Evolutionary conservation across 2,113 vertebrate genomes (phyloP).

Genomic region (Hyperoodon ampullatus): DNA sequence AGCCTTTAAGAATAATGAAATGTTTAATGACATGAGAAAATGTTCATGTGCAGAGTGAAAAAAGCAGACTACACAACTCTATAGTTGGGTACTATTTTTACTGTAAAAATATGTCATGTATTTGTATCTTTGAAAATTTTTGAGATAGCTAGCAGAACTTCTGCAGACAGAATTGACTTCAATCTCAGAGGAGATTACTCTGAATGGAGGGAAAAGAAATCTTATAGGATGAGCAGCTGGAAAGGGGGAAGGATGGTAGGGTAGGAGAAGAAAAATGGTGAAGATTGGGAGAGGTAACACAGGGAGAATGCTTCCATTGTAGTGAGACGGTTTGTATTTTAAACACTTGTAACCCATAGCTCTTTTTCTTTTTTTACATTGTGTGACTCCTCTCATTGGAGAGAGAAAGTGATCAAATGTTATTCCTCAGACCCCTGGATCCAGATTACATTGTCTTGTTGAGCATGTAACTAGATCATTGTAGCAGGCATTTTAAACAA

Average conservation of each 20-base stretch:
- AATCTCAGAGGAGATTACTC: background rate
- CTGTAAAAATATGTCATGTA: background rate
- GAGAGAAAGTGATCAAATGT: background rate
- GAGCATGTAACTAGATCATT: conserved; percentile 60
- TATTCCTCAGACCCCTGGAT: conserved; percentile 31
- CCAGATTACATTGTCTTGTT: conserved; percentile 40
- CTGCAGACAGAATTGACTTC: background rate
- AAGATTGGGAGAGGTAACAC: background rate
- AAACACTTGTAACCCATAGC: background rate
- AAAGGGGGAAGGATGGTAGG: background rate
- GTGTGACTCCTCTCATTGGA: background rate
- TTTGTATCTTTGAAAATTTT: conserved; percentile 1
- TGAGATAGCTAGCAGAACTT: background rate
- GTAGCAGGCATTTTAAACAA: conserved; percentile 60
- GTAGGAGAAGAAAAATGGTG: conserved; percentile 12
- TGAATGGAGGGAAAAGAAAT: background rate
- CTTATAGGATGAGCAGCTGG: background rate
- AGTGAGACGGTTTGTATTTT: conserved; percentile 45
- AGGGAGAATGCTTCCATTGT: background rate
- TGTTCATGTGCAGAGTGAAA: background rate
- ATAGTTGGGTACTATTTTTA: background rate
- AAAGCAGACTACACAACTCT: background rate
- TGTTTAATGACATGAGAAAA: background rate
- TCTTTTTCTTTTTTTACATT: conserved; percentile 12
- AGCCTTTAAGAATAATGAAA: conserved; percentile 22